A percentile compares a stretch with the other conserved stretches of the same genome.
Conservation (phyloP, 2,888 invertebrate species). For the Synanthedon tipuliformis region DNA sequence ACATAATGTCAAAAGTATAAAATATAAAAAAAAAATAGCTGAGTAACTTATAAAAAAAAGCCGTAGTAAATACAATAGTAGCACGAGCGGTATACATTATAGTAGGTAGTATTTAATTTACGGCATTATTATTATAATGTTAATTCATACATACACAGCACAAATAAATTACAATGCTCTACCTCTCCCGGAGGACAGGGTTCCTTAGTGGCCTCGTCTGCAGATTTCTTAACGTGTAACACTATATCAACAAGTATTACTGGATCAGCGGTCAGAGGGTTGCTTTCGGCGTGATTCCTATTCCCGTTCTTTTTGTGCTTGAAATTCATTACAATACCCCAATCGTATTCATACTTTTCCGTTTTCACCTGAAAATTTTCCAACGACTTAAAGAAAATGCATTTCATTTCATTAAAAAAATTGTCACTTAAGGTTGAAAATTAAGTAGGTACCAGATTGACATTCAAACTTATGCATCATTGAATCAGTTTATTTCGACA, state of each 20-base stretch:
- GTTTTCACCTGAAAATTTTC: slow-evolving; percentile 85
- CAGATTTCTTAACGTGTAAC: slow-evolving; percentile 79
- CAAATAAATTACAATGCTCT: slow-evolving; percentile 2
- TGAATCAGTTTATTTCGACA: no score
- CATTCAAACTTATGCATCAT: no score
- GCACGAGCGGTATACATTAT: no score
- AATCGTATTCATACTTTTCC: slow-evolving; percentile 89
- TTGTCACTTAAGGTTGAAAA: no score
- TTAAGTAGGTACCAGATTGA: no score
- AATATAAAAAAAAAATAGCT: slow-evolving; percentile 1
- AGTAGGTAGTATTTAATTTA: no score
- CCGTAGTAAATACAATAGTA: no score
- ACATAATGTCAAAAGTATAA: background rate
- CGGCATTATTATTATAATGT: no score
- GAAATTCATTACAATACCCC: slow-evolving; percentile 96
- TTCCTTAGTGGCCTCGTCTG: slow-evolving; percentile 70
- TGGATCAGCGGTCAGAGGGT: slow-evolving; percentile 68
- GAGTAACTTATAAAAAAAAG: background rate
- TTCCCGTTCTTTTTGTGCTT: slow-evolving; percentile 74
- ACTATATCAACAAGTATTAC: slow-evolving; percentile 86
- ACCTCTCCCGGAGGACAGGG: slow-evolving; percentile 78
- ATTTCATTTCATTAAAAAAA: no score
- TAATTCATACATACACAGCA: no score
- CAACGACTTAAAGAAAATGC: no score
- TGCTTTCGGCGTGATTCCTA: slow-evolving; percentile 52